These are phyloP conservation scores for Potamarius usumacintae DNA, from an alignment of 2,113 vertebrate species.

Conservation along the genomic window DNA sequence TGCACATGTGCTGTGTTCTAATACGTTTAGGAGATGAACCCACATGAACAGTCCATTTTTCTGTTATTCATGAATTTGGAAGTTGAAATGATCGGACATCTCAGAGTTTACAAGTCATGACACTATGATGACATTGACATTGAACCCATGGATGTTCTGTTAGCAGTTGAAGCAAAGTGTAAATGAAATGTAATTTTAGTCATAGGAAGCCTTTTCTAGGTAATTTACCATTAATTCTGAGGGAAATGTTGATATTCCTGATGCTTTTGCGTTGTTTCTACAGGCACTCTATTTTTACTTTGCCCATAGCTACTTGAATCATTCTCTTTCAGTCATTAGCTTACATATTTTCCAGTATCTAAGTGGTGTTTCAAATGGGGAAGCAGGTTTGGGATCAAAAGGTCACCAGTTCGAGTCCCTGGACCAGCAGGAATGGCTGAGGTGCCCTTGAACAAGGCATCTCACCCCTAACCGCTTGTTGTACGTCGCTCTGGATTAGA, in stretches of 20 bases:
- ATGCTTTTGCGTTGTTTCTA: background rate
- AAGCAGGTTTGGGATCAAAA: too few species aligned
- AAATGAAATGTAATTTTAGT: background rate
- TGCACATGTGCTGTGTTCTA: background rate
- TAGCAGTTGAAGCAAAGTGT: background rate
- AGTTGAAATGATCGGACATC: background rate
- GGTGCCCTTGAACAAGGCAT: too few species aligned
- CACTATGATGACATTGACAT: background rate
- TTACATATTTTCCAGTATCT: background rate
- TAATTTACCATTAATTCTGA: background rate
- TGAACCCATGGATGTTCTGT: background rate
- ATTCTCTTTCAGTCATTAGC: background rate
- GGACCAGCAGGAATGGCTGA: too few species aligned
- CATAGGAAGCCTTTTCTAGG: background rate
- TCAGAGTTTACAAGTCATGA: background rate
- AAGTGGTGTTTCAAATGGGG: background rate
- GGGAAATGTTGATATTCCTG: background rate
- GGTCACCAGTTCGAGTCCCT: too few species aligned
- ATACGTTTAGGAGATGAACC: background rate
- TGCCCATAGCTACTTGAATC: background rate
- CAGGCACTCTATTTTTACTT: background rate
- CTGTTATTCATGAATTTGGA: background rate
- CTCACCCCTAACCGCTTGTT: too few species aligned
- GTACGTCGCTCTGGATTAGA: too few species aligned
- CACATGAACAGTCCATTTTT: background rate